Evolutionary conservation across 2,113 vertebrate genomes (phyloP).

Genomic region (Oryzias javanicus): DNA sequence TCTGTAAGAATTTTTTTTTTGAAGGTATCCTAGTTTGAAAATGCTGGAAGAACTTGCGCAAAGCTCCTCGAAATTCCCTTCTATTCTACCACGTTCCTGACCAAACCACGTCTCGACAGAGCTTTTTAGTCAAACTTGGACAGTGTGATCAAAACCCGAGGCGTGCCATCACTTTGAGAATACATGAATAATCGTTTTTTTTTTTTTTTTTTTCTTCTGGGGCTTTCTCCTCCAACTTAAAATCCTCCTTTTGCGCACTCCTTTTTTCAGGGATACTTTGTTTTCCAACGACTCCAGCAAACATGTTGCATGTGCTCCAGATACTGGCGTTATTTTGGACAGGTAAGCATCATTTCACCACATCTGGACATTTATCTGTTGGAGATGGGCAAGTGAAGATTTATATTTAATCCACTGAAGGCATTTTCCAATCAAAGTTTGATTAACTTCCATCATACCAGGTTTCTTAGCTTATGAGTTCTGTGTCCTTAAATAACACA

Average conservation of each 20-base stretch:
- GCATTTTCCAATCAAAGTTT: background rate
- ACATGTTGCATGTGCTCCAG: slow-evolving; percentile 77
- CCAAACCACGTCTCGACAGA: slow-evolving; percentile 17
- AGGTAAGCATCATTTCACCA: slow-evolving; percentile 67
- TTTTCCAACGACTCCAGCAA: slow-evolving; percentile 50
- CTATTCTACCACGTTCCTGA: slow-evolving; percentile 3
- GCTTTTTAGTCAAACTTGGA: background rate
- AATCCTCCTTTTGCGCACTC: slow-evolving; percentile 5
- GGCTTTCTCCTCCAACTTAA: slow-evolving; percentile 28
- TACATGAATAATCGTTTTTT: slow-evolving; percentile 14
- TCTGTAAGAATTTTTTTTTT: background rate
- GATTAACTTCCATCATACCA: slow-evolving; percentile 6
- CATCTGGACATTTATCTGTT: background rate
- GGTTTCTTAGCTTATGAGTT: slow-evolving; percentile 28
- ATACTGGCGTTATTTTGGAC: slow-evolving; percentile 62
- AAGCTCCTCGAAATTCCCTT: slow-evolving; percentile 27
- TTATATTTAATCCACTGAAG: too few relatives aligned
- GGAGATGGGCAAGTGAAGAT: too few relatives aligned
- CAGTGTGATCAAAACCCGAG: slow-evolving; percentile 15
- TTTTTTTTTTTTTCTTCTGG: slow-evolving; percentile 3
- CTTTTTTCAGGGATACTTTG: slow-evolving; percentile 19
- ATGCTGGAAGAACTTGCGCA: slow-evolving; percentile 36
- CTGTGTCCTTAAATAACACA: slow-evolving; percentile 38
- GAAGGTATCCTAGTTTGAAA: background rate
- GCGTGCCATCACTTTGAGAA: slow-evolving; percentile 4